Conservation (phyloP, 2,888 invertebrate species). For the Caenorhabditis sp. region DNA sequence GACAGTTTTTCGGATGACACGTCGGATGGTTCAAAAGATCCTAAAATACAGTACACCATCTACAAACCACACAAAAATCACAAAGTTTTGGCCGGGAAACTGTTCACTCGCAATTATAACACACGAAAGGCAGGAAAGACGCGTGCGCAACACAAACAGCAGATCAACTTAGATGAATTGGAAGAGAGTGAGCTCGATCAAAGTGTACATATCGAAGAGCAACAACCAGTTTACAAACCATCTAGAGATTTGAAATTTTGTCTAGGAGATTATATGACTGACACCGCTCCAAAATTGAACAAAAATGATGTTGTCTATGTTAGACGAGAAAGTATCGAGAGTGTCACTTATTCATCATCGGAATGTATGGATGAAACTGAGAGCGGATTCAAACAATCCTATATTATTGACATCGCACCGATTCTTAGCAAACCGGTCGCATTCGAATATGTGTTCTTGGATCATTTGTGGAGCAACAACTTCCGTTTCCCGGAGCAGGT, state of each 20-base stretch:
- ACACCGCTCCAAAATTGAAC: slow-evolving; percentile 3
- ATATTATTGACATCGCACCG: slow-evolving; percentile 45
- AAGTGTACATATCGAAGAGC: slow-evolving; percentile 41
- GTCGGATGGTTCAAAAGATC: too few species aligned
- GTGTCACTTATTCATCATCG: slow-evolving; percentile 25
- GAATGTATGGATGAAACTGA: slow-evolving; percentile 19
- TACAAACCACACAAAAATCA: slow-evolving; percentile 46
- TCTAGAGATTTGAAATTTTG: slow-evolving; percentile 48
- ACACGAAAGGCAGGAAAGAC: slow-evolving; percentile 30
- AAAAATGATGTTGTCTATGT: slow-evolving; percentile 29
- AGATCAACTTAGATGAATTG: slow-evolving; percentile 27
- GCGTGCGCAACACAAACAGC: slow-evolving; percentile 16
- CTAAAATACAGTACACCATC: slow-evolving; percentile 43
- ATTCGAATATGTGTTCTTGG: slow-evolving; percentile 31
- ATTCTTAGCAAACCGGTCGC: slow-evolving; percentile 22
- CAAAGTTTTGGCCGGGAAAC: slow-evolving; percentile 47
- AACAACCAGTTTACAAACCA: slow-evolving; percentile 39
- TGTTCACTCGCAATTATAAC: slow-evolving; percentile 35
- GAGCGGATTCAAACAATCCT: slow-evolving; percentile 16
- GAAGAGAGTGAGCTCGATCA: slow-evolving; percentile 42
- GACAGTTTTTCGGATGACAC: slow-evolving; percentile 15
- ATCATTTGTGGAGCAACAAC: slow-evolving; percentile 27
- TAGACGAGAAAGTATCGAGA: slow-evolving; percentile 44
- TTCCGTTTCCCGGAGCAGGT: slow-evolving; percentile 30
- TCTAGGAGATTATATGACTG: slow-evolving; percentile 48